These are phyloP conservation scores for Calliphora vicina DNA, from an alignment of 1,140 invertebrate genomes.

Conservation along the genomic window DNA sequence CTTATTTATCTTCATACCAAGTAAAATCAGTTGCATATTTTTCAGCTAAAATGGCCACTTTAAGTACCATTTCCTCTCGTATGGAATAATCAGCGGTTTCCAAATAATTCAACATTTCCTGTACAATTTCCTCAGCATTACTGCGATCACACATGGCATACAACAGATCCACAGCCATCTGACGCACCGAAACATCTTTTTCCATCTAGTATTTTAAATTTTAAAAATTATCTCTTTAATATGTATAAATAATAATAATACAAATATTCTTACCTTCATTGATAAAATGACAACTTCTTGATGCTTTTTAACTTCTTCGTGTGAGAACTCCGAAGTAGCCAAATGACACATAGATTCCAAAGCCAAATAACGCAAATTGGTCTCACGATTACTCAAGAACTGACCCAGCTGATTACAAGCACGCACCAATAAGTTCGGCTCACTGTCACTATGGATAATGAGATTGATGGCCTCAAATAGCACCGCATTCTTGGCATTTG, in stretches of 20 bases:
- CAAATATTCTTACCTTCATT: slow-evolving; percentile 73
- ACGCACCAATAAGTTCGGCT: slow-evolving; percentile 95
- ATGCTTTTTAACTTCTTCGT: slow-evolving; percentile 99
- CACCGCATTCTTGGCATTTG: slow-evolving; percentile 99
- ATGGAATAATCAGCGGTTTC: slow-evolving; percentile 99
- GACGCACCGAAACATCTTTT: slow-evolving; percentile 97
- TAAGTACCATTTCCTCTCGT: slow-evolving; percentile 99
- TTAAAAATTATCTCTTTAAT: slow-evolving; percentile 30
- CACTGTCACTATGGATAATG: slow-evolving; percentile 99
- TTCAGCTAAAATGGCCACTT: slow-evolving; percentile 99
- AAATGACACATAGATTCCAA: slow-evolving; percentile 99
- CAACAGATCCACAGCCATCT: slow-evolving; percentile 97
- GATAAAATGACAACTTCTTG: slow-evolving; percentile 99
- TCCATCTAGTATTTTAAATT: slow-evolving; percentile 77
- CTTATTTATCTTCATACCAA: slow-evolving; percentile 69
- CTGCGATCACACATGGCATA: slow-evolving; percentile 99
- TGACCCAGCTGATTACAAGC: slow-evolving; percentile 99
- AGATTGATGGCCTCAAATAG: slow-evolving; percentile 99
- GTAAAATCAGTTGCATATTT: slow-evolving; percentile 99
- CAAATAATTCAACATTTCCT: slow-evolving; percentile 99
- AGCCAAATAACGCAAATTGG: slow-evolving; percentile 97
- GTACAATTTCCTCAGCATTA: slow-evolving; percentile 99
- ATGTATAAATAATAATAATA: background rate
- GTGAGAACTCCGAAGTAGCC: slow-evolving; percentile 98
- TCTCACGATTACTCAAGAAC: slow-evolving; percentile 98